Evolutionary conservation across 2,888 invertebrate genomes (phyloP), one percentile per base, ranked within the genome.

Genomic region (Syrista parreyssii): DNA sequence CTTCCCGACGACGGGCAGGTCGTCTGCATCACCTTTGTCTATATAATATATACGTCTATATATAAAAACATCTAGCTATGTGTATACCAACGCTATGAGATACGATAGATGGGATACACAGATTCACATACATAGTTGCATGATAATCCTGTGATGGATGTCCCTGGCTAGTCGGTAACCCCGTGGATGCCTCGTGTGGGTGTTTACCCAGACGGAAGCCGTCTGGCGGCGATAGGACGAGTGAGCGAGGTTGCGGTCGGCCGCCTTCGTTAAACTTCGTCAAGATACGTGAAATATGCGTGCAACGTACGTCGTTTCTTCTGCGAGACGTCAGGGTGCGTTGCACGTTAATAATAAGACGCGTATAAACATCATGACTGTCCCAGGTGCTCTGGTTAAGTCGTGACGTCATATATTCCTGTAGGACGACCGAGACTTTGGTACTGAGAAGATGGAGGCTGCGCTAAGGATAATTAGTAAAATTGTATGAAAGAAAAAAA

Each of bases 201-300:
- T 90, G 89, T 90, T 90, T 90, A 88, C 88, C 88, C 90, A 90
- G 89, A 90, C 89, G 89, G 88, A 88, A 90, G 86, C 86, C 86
- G 87, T 88, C 87, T 88, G 86, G 85, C 84, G 82, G 84, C 84
- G 88, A 88, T 88, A 88, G 87, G 84, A 81, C 84, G 82, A 84
- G 80, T 81, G 78, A 76, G 23, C 71, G 75, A 68, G 75, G 75
- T 75, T 77, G 75, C 76, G 74, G 75, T 79, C 78, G 82, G 55
- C 55, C 55, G 23, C 55, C 55, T 55, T 55, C 55, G 55, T 55
- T 55, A 55, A 55, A 55, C 55, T 23, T 55, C 55, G 55, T 55
- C 23, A 55, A 23, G 55, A 55, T 55, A 55, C 23, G 55, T 9
- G 23, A 55, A 55, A 55, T 55, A 31, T 15, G 71, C 31, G 31